These are phyloP conservation scores for Brachystomella parvula DNA, from an alignment of 1,140 invertebrate genomes.

Conservation along the genomic window DNA sequence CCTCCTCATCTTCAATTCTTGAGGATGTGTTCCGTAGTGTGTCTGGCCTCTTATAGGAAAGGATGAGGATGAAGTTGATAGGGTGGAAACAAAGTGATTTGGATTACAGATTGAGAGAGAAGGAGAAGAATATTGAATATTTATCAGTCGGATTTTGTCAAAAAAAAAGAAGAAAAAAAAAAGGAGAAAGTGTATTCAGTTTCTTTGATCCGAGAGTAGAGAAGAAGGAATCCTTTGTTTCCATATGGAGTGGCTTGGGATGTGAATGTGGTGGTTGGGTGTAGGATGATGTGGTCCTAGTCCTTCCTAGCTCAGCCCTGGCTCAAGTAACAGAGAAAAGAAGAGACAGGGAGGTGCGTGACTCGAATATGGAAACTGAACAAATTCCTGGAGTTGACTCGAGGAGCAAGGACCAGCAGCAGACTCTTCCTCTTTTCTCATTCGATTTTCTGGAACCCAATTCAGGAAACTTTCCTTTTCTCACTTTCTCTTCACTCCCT, in stretches of 20 bases:
- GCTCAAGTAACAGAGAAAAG: neutral
- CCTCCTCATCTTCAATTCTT: too few species aligned
- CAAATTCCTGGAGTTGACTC: constrained; percentile 30
- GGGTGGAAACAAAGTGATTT: constrained; percentile 8
- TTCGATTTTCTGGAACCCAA: constrained; percentile 29
- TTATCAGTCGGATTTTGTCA: constrained; percentile 33
- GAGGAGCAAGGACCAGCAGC: too few species aligned
- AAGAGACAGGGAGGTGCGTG: constrained; percentile 22
- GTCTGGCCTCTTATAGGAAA: too few species aligned
- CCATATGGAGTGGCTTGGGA: too few species aligned
- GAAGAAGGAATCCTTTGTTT: neutral
- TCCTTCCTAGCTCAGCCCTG: neutral
- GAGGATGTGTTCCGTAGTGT: too few species aligned
- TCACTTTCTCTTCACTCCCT: constrained; percentile 6
- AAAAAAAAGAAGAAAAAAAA: too few species aligned
- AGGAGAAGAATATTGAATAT: constrained; percentile 34
- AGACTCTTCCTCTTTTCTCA: constrained; percentile 34
- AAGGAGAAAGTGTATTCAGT: too few species aligned
- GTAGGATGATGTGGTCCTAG: too few species aligned
- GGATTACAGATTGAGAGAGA: constrained; percentile 22
- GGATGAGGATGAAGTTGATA: neutral
- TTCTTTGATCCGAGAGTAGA: neutral
- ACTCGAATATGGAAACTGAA: constrained; percentile 30
- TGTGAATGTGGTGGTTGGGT: too few species aligned
- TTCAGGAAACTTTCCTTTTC: constrained; percentile 2